Conservation (phyloP, 2,113 vertebrate genomes). For the Fulica atra region DNA sequence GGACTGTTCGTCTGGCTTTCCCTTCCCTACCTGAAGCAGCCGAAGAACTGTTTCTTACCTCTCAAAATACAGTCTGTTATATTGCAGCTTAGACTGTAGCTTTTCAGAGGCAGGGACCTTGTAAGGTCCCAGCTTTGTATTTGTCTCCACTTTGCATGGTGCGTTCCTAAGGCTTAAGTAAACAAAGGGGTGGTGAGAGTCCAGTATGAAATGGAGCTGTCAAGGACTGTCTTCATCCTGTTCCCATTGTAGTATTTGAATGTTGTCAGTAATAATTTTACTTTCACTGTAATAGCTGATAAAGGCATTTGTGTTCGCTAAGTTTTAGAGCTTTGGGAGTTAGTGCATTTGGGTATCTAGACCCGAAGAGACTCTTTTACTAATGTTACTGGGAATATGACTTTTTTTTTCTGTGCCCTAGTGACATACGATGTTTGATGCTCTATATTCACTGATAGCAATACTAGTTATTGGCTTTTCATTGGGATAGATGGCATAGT, state of each 20-base stretch:
- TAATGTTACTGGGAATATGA: constrained; percentile 14
- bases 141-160: not conserved
- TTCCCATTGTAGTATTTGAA: not conserved
- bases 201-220: not conserved
- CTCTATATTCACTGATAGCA: constrained; percentile 34
- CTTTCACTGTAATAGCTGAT: not conserved
- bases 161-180: not conserved
- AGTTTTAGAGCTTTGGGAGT: not conserved
- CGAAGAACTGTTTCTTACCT: not conserved
- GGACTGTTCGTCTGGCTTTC: not conserved
- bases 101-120: not conserved
- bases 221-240: not conserved
- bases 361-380: constrained; percentile 10
- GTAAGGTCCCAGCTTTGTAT: not conserved
- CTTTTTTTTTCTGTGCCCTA: constrained; percentile 12
- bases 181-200: not conserved
- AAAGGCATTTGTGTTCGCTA: constrained; percentile 6
- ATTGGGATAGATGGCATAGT: constrained; percentile 41
- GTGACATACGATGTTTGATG: constrained; percentile 24
- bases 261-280: not conserved
- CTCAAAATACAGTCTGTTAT: not conserved
- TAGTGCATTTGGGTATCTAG: not conserved
- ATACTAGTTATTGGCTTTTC: constrained; percentile 57
- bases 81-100: not conserved
- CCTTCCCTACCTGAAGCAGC: not conserved